phyloP scores from a whole-genome alignment of 2,888 invertebrate genomes.

The Sesamia inferens region DNA sequence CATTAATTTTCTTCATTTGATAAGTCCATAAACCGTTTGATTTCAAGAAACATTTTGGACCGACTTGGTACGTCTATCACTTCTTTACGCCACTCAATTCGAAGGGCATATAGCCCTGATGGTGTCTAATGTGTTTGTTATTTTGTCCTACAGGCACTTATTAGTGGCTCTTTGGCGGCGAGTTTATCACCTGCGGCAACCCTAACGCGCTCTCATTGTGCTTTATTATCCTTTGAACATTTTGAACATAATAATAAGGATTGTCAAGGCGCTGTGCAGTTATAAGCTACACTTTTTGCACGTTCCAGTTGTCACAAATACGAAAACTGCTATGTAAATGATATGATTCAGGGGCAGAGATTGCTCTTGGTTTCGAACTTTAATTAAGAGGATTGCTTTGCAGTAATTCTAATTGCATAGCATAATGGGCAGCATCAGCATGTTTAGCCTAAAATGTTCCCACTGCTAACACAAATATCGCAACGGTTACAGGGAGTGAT shows the following conservation, averaged over 20 bases:
- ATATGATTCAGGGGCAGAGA: not conserved
- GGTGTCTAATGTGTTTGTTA: conserved; percentile 79
- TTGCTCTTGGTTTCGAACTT: not conserved
- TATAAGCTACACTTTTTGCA: not conserved
- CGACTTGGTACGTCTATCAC: conserved; percentile 32
- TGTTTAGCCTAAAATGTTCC: not conserved
- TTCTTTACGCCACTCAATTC: conserved; percentile 39
- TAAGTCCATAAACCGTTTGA: not conserved
- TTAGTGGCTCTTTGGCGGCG: conserved; percentile 77
- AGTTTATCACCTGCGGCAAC: conserved; percentile 53
- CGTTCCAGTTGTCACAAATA: not conserved
- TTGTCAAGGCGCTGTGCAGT: conserved; percentile 23
- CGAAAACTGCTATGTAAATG: not conserved
- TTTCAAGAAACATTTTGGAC: not conserved
- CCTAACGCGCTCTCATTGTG: conserved; percentile 48
- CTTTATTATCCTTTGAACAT: conserved; percentile 52
- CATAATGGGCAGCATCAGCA: not conserved
- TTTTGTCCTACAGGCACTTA: conserved; percentile 81
- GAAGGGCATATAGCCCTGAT: conserved; percentile 61
- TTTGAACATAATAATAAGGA: conserved; percentile 48
- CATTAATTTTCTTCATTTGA: not conserved
- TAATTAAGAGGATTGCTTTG: too few species aligned
- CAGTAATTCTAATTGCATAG: not conserved
- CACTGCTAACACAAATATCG: not conserved
- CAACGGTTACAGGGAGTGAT: not conserved